These are phyloP conservation scores for Coendou prehensilis DNA, from an alignment of 2,797 vertebrate genomes.

Conservation along the genomic window DNA sequence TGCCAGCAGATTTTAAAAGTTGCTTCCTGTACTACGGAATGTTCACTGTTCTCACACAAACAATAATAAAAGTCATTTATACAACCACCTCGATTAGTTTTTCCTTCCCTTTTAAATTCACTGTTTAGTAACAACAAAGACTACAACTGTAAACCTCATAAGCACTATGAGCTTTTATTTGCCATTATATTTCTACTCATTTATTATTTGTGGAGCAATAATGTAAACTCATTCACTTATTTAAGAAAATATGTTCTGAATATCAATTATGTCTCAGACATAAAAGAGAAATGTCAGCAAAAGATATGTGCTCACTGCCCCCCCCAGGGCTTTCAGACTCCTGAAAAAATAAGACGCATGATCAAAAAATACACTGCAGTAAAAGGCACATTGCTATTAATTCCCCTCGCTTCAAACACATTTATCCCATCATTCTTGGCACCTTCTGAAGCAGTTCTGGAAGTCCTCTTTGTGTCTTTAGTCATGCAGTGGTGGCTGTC, in stretches of 20 bases:
- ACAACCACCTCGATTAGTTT: conserved; percentile 63
- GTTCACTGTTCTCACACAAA: conserved; percentile 75
- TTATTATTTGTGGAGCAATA: conserved; percentile 16
- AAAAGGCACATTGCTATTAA: not conserved
- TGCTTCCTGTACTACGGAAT: conserved; percentile 79
- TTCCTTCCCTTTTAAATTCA: conserved; percentile 67
- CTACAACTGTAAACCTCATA: not conserved
- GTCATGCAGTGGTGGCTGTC: not conserved
- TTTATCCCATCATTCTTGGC: not conserved
- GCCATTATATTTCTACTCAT: conserved; percentile 52
- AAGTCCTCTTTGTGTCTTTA: not conserved
- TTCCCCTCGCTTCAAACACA: not conserved
- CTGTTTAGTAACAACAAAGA: conserved; percentile 40
- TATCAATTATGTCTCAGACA: not conserved
- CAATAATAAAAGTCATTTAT: conserved; percentile 78
- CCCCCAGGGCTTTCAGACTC: not conserved
- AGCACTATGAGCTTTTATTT: conserved; percentile 47
- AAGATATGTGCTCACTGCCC: not conserved
- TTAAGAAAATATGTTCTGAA: conserved; percentile 43
- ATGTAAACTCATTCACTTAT: conserved; percentile 24
- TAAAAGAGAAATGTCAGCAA: not conserved
- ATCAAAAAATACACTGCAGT: not conserved
- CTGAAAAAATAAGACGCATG: not conserved
- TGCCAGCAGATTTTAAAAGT: conserved; percentile 72
- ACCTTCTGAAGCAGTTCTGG: not conserved